Conservation (phyloP, 2,797 vertebrate genomes). For the Smutsia gigantea region DNA sequence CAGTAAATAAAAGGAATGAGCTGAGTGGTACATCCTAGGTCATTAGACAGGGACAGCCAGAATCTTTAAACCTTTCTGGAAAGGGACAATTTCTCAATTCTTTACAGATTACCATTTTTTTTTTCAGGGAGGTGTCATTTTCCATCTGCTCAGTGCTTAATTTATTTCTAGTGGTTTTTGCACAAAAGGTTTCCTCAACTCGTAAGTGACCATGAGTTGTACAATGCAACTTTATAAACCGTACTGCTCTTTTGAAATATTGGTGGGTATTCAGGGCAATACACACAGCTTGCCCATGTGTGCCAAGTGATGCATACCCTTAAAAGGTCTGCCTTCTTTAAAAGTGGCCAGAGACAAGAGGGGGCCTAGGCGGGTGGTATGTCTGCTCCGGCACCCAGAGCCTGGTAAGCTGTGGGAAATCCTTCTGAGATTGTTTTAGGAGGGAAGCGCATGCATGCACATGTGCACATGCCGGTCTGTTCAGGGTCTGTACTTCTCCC, state of each 20-base stretch:
- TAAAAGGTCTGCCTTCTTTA: not conserved
- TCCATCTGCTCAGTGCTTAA: not conserved
- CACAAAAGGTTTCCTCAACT: not conserved
- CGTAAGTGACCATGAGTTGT: not conserved
- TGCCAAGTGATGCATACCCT: not conserved
- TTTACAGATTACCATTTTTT: not conserved
- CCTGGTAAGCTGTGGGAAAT: not conserved
- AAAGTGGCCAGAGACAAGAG: too few relatives aligned
- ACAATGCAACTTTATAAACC: rapidly evolving
- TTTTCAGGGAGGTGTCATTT: not conserved
- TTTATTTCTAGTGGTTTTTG: not conserved
- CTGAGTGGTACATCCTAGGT: too few relatives aligned
- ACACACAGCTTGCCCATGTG: too few relatives aligned
- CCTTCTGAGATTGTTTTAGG: not conserved
- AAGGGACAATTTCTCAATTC: not conserved
- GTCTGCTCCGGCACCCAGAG: rapidly evolving
- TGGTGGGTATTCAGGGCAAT: not conserved
- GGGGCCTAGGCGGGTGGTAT: not conserved
- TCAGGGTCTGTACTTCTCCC: rapidly evolving
- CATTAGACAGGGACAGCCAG: not conserved
- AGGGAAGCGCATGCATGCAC: not conserved
- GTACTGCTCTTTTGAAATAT: not conserved
- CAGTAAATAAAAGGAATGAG: too few relatives aligned
- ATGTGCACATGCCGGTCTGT: rapidly evolving
- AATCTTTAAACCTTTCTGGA: not conserved